These are phyloP conservation scores for Psittacula cyanocephala DNA, from an alignment of 2,113 vertebrate species.

Conservation along the genomic window DNA sequence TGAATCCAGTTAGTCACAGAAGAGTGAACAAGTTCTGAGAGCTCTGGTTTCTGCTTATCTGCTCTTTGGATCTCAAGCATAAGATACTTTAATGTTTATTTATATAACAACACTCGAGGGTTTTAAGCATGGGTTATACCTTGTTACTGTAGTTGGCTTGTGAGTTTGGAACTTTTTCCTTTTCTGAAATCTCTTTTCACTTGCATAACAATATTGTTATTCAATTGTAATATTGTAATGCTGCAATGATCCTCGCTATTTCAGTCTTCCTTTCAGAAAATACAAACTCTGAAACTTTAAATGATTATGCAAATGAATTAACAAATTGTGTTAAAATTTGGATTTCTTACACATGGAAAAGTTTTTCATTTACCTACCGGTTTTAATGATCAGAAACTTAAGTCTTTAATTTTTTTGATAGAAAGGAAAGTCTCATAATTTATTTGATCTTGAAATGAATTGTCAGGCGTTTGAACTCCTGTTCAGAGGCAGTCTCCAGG, in stretches of 20 bases:
- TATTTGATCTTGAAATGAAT: not conserved
- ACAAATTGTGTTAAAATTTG: not conserved
- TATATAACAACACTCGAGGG: accelerated
- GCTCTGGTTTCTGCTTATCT: not conserved
- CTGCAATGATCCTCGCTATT: not conserved
- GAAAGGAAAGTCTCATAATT: not conserved
- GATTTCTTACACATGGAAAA: not conserved
- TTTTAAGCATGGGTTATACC: not conserved
- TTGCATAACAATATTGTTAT: not conserved
- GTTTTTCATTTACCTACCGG: not conserved
- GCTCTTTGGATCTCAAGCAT: not conserved
- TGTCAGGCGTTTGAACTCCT: not conserved
- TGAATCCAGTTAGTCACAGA: not conserved
- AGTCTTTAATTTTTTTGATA: not conserved
- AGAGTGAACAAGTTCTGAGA: not conserved
- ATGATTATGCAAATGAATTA: not conserved
- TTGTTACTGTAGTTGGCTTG: not conserved
- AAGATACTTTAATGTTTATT: not conserved
- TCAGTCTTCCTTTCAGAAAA: not conserved
- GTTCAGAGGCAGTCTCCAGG: not conserved
- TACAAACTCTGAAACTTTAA: not conserved
- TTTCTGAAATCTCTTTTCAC: not conserved
- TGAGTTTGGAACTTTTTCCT: not conserved
- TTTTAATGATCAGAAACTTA: not conserved
- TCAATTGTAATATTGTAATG: no score